Evolutionary conservation across 2,888 invertebrate genomes (phyloP).

Genomic region (Pediacus dermestoides): DNA sequence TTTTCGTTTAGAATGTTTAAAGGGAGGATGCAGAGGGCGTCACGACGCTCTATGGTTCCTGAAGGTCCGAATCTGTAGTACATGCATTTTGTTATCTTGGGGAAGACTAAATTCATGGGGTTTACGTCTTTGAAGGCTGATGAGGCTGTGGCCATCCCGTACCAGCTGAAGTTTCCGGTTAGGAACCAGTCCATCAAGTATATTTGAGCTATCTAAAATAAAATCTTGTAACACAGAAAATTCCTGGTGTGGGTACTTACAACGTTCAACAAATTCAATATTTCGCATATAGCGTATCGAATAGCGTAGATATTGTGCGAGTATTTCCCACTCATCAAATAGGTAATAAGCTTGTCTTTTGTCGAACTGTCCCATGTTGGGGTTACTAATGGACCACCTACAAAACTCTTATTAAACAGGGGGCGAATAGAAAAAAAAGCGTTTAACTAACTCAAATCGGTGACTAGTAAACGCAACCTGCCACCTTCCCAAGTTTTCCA

Average conservation of each 20-base stretch:
- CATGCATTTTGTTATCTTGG: constrained; percentile 66
- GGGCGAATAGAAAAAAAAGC: constrained; percentile 9
- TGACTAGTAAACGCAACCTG: constrained; percentile 57
- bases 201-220: constrained; percentile 63
- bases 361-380: constrained; percentile 57
- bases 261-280: constrained; percentile 70
- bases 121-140: constrained; percentile 34
- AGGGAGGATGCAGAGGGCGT: constrained; percentile 71
- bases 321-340: constrained; percentile 56
- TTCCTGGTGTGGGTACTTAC: constrained; percentile 50
- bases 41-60: constrained; percentile 56
- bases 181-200: constrained; percentile 64
- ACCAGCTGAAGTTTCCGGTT: constrained; percentile 59
- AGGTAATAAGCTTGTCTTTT: constrained; percentile 56
- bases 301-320: constrained; percentile 63
- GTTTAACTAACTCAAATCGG: constrained; percentile 54
- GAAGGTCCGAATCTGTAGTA: constrained; percentile 58
- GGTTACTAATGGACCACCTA: constrained; percentile 56
- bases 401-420: constrained; percentile 20
- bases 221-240: constrained; percentile 6
- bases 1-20: constrained; percentile 78
- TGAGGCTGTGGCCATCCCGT: constrained; percentile 55
- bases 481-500: constrained; percentile 73
- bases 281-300: constrained; percentile 67
- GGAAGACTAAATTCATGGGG: constrained; percentile 64